phyloP scores from a whole-genome alignment of 2,797 vertebrate species.

The Rhyacichthys aspro region DNA sequence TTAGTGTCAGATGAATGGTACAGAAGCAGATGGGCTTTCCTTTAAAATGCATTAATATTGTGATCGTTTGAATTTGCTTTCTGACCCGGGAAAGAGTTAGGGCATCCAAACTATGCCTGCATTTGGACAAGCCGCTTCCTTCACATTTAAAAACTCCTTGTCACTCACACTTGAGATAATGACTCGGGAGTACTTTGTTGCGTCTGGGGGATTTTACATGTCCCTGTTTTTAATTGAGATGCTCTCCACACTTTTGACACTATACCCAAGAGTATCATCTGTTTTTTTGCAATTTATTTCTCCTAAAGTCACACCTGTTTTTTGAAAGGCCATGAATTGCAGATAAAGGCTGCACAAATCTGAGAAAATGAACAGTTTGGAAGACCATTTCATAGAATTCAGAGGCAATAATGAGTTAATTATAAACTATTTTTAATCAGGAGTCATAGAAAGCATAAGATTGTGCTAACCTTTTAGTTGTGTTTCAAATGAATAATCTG shows the following conservation, averaged over 20 bases:
- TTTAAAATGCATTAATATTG: constrained; percentile 1
- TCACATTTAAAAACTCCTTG: constrained; percentile 23
- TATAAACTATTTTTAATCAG: constrained; percentile 6
- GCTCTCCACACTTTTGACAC: constrained; percentile 30
- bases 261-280: constrained; percentile 16
- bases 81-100: neutral
- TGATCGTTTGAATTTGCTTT: neutral
- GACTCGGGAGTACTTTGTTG: constrained; percentile 32
- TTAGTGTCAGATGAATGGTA: constrained; percentile 7
- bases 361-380: neutral
- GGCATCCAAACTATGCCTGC: neutral
- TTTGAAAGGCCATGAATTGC: constrained; percentile 32
- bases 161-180: constrained; percentile 51
- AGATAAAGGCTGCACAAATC: constrained; percentile 16
- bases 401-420: neutral
- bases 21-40: constrained; percentile 9
- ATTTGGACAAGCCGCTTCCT: neutral
- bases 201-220: constrained; percentile 41
- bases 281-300: constrained; percentile 32
- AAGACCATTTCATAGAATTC: neutral
- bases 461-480: constrained; percentile 20
- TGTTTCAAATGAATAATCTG: constrained; percentile 11
- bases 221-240: constrained; percentile 60
- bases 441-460: constrained; percentile 10
- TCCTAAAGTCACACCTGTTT: constrained; percentile 28